These are phyloP conservation scores for Erpornis zantholeuca DNA, from an alignment of 2,113 vertebrate species.

Conservation along the genomic window DNA sequence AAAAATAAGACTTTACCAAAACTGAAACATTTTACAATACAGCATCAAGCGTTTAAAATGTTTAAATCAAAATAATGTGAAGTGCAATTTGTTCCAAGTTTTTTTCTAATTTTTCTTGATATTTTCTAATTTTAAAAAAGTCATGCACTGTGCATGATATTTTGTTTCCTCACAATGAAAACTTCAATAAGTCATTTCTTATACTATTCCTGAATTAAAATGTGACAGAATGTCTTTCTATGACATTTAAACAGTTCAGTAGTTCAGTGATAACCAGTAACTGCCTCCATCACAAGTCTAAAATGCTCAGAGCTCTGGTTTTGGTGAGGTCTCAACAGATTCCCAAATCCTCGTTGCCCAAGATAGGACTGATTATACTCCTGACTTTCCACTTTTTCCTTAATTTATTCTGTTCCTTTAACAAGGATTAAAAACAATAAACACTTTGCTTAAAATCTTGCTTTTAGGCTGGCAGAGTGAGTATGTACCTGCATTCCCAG, in stretches of 20 bases:
- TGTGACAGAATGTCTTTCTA: neutral
- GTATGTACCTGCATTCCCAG: fast-evolving
- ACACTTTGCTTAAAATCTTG: neutral
- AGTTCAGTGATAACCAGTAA: neutral
- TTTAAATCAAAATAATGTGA: neutral
- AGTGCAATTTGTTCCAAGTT: neutral
- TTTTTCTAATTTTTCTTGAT: neutral
- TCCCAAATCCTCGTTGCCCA: neutral
- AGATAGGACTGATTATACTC: neutral
- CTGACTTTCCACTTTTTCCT: neutral
- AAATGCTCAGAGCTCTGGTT: neutral
- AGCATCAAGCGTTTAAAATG: neutral
- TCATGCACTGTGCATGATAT: neutral
- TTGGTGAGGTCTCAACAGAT: neutral
- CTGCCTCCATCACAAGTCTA: neutral
- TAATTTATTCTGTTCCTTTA: neutral
- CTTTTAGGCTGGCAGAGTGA: neutral
- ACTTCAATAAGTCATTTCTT: neutral
- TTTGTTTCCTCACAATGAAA: neutral
- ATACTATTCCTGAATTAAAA: neutral
- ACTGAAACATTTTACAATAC: neutral
- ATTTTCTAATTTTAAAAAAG: neutral
- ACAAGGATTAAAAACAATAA: neutral
- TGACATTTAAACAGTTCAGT: neutral
- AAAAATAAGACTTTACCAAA: neutral